Base-by-base conservation (phyloP, 2,113 vertebrate species). In the Macquaria ambigua region DNA sequence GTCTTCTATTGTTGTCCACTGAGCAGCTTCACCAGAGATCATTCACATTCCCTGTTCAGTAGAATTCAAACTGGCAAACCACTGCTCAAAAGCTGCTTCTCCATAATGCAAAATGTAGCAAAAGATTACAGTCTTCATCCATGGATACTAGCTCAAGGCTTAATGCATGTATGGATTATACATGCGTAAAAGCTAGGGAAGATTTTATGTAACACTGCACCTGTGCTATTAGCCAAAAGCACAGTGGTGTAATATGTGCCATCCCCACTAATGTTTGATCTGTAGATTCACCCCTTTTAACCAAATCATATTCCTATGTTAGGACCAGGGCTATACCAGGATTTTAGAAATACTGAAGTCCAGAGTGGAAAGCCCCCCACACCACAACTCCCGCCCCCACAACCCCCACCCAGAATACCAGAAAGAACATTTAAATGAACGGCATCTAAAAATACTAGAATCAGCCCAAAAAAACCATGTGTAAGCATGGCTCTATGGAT, bases 161-260 rank as follows among this genome's bases (percentile, higher is more conserved):
- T 71, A 55, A 48, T 70, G 28, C 25, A 37, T 58, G 14, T n/a
- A 53, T 66, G 55, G 66, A 59, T 79, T 69, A 79, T 37, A 48
- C 28, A 48, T 58, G 10, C 63, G 56, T 16, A 46, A 79, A 71
- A 52, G 56, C 43, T 37, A 11, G 66, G 39, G 39, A 37, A 10
- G 18, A 70, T 8, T 41, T 79, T 34, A 48, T 69, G 23, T 34
- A 69, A 62, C 0, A 3, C 56, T 72, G 78, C 78, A 80, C 56
- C 78, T 80, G 58, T 25, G 46, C n/a, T 41, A 21, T 16, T 28
- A 41, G 34, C 20, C 43, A 53, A 14, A 71, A 41, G 50, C 39
- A 59, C 28, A 59, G 61, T 25, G 16, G n/a, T 31, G 43, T 20
- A 52, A 70, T 53, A 20, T 43, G 8, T 58, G 39, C 18, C 62